Evolutionary conservation across 2,888 invertebrate species (phyloP), one percentile per base, ranked within the genome.

Genomic region (Protodeltote pygarga): DNA sequence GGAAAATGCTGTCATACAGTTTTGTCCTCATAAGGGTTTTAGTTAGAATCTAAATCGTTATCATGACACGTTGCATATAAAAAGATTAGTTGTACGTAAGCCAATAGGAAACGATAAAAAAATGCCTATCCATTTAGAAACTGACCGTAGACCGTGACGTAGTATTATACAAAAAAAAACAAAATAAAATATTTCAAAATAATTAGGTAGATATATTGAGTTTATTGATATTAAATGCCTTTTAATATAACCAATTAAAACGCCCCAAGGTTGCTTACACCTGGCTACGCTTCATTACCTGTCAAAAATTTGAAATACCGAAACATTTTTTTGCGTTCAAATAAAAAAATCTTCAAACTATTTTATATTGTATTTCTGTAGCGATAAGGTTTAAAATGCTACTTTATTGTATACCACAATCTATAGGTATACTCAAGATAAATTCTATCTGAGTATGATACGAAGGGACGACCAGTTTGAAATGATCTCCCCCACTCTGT

Each of bases 201-300:
- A n/a, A 14, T 15, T 5, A 14, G 15, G 11, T 1, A 27, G 10
- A 9, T 10, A 24, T 15, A 15, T 15, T 8, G 2, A 24, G 9
- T 23, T 23, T 1, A n/a, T 8, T 19, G 32, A 33, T 3, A 6
- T 21, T 8, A 16, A 3, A 2, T 3, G 1, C 6, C 13, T 27
- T 29, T 37, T 28, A 5, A 42, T 47, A 47, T 45, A 25, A 38
- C 34, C 29, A 60, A 42, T 58, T 54, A 61, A 31, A 51, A 20
- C 15, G 31, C 47, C 41, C 10, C 9, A 50, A 61, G 45, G 50
- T 63, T 63, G 45, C 21, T 35, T 50, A 63, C 72, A 74, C 73
- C 74, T 75, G 78, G 74, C 42, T 35, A 65, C 64, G 62, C 58
- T 73, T 62, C 64, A 75, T 79, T 76, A 69, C 62, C 62, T 62